Evolutionary conservation across 2,113 vertebrate genomes (phyloP), one percentile per base, ranked within the genome.

Genomic region (Empidonax alnorum): DNA sequence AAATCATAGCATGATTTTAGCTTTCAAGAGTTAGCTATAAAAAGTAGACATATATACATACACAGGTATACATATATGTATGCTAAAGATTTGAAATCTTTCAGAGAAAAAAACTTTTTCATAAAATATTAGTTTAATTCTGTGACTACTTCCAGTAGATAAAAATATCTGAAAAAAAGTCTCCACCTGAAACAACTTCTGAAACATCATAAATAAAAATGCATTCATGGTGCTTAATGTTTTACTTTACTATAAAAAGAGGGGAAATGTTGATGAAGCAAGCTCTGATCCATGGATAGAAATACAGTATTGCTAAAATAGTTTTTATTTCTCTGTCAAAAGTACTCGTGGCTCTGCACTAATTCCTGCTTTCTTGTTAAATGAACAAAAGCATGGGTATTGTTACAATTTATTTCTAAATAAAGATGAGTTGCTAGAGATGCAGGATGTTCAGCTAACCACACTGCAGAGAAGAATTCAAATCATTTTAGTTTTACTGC

Each of bases 191-290:
- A 96, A 87, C 10, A 97, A 86, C 27, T 97, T 96, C 91, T 90
- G 76, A 97, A 96, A 96, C 68, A 89, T 49, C 67, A 83, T 93
- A 80, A 95, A 93, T 78, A 77, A 96, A 97, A 95, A 74, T 46
- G 11, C 5, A 83, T 49, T 95, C 28, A 39, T 35, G 21, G 27
- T 67, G 33, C 67, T 33, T 49, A 53, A 66, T 69, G 35, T 77
- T 93, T 80, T 81, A 84, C 13, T 21, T 71, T 65, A 74, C 74
- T 24, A 83, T 47, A 78, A 92, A 95, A 81, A 68, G 42, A 46
- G 39, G 17, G 14, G 37, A 68, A 97, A 96, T 41, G 25, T 39
- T 81, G 49, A 87, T 42, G 59, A 87, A 84, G 63, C 50, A 86
- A 87, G 62, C 50, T 39, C 46, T 93, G 24, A 35, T 80, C 81